Percentiles rank a stretch among this genome's conserved stretches.
These are phyloP conservation scores for Epinephelus moara DNA, from an alignment of 2,113 vertebrate species.

Conservation along the genomic window DNA sequence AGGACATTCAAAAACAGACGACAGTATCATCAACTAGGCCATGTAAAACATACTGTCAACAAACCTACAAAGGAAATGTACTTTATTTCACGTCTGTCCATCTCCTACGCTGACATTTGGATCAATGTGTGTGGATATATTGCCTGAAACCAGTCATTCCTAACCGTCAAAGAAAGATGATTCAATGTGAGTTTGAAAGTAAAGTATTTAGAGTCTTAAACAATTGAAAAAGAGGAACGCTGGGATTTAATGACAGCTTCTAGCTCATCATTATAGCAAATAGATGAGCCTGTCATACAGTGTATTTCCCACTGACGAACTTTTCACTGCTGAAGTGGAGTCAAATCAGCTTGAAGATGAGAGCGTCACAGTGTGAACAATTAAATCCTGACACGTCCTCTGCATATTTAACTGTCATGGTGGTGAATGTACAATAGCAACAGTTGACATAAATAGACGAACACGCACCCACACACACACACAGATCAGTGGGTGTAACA, in stretches of 20 bases:
- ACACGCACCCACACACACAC: slow-evolving; percentile 10
- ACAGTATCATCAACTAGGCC: not conserved
- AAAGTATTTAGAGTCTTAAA: not conserved
- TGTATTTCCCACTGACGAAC: slow-evolving; percentile 18
- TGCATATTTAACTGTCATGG: slow-evolving; percentile 58
- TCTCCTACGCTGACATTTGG: not conserved
- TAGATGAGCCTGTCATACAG: slow-evolving; percentile 16
- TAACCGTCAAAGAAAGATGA: not conserved
- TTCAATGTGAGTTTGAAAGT: not conserved
- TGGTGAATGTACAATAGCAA: slow-evolving; percentile 37
- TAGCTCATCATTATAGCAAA: slow-evolving; percentile 17
- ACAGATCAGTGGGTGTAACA: slow-evolving; percentile 49
- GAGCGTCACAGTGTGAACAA: slow-evolving; percentile 50
- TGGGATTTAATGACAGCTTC: slow-evolving; percentile 7
- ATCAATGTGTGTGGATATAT: slow-evolving; percentile 6
- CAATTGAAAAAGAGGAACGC: not conserved
- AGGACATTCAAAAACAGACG: slow-evolving; percentile 10
- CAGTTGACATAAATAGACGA: slow-evolving; percentile 24
- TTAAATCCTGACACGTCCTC: slow-evolving; percentile 39
- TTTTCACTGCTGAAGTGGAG: slow-evolving; percentile 37
- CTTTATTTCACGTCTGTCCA: not conserved
- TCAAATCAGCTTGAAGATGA: slow-evolving; percentile 57
- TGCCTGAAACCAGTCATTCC: not conserved
- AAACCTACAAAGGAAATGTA: not conserved
- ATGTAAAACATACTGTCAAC: slow-evolving; percentile 10